Evolutionary conservation across 2,888 invertebrate species (phyloP), one percentile per base, ranked within the genome.

Genomic region (Andrena dorsata): DNA sequence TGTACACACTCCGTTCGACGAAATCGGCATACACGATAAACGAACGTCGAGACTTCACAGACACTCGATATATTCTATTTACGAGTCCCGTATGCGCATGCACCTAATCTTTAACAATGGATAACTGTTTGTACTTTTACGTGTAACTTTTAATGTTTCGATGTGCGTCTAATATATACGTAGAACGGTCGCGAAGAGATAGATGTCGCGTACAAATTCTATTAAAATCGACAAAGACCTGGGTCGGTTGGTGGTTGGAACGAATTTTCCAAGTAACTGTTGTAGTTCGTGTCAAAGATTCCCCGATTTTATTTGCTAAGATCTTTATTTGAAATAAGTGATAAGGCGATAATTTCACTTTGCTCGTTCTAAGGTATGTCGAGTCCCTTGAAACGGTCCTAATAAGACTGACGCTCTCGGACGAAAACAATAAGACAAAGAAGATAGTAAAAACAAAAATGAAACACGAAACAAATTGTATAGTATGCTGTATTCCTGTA

Each of bases 121-220:
- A 85, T 85, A 78, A 86, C 74, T 86, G 83, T 85, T 80, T 84
- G 76, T 83, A 88, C 60, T 81, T 88, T 87, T 83, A 76, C 80
- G 65, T 82, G 78, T 81, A 86, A 80, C 82, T 71, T 82, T 86
- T 86, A 86, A 87, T 85, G 84, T 89, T 66, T 90, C 82, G 81
- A 86, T 82, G 87, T 87, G 76, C 61, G 80, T 85, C 60, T 77
- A 82, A 82, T 79, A 82, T 56, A 69, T 79, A 76, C 60, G 69
- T 76, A 51, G 53, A 72, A 68, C 16, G 70, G 41, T 30, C 28
- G 66, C 35, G 64, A 66, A 65, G n/a, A 71, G 23, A 61, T 66
- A 56, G 74, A 49, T 16, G 56, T 66, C 58, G 51, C 73, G 56
- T 58, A 56, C n/a, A 75, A 26, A 66, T 65, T 41, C 13, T 20